Conservation (phyloP, 1,140 invertebrate genomes). For the Andricus grossulariae region DNA sequence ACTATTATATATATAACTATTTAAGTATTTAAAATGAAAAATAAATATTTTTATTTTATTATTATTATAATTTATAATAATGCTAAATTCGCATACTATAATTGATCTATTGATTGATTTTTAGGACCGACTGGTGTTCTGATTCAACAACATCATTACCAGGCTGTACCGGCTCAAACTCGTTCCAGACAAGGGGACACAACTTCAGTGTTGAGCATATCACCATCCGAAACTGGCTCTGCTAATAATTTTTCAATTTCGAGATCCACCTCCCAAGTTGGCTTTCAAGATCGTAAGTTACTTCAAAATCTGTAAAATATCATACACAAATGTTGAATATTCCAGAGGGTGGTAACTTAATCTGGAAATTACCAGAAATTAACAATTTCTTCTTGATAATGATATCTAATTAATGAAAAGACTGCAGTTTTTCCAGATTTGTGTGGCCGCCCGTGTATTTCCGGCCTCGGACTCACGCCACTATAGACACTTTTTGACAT, state of each 20-base stretch:
- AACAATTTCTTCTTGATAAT: no score
- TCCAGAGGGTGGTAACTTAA: no score
- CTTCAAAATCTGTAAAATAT: background rate
- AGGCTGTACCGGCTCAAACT: constrained; percentile 83
- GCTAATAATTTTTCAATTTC: constrained; percentile 59
- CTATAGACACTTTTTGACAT: no score
- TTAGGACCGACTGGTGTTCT: constrained; percentile 89
- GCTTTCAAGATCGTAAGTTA: constrained; percentile 74
- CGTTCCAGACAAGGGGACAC: constrained; percentile 55
- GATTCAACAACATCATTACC: constrained; percentile 95
- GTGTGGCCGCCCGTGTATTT: no score
- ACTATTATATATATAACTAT: no score
- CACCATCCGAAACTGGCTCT: constrained; percentile 56
- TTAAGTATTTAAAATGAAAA: no score
- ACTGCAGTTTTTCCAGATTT: no score
- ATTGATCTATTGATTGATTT: background rate
- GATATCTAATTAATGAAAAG: no score
- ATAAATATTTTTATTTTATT: no score
- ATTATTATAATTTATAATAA: constrained; percentile 17
- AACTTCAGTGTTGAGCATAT: constrained; percentile 55
- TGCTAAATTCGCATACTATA: background rate
- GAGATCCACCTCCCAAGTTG: constrained; percentile 69
- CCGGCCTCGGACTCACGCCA: no score
- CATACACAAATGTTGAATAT: background rate
- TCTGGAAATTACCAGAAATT: no score